Base-by-base conservation (phyloP, 2,888 invertebrate species). In the Hemithea aestivaria region DNA sequence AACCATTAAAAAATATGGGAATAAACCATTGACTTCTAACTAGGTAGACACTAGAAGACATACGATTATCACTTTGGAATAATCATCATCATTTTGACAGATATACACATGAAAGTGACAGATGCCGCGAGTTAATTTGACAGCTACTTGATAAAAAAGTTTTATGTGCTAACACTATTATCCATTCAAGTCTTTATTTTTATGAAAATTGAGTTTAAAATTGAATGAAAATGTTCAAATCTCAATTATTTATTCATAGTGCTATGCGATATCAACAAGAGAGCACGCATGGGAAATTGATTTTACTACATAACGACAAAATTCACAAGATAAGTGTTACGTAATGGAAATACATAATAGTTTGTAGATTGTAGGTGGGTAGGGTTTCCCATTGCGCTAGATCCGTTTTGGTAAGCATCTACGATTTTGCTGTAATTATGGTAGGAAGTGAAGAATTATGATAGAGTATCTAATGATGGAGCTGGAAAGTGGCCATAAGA, bases 71-170 rank as follows among this genome's bases (percentile, higher is more conserved):
- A 41, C 36, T 36, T 41, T 36, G 40, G 26, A 26, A 28, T 35
- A 36, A 44, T 36, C 34, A 28, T 30, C 22, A 48, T 48, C 39
- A 34, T 40, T 53, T 49, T 49, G 44, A 49, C 53, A 48, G 39
- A 36, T 40, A 46, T 38, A 49, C 38, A 39, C 45, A 44, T 11
- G 41, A 42, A 50, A 49, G 48, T 49, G 51, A 49, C 49, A 48
- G 40, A 42, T 35, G 21, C 33, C 33, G 23, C 23, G 23, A 35
- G 31, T 31, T 47, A 47, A 43, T 40, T 33, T 46, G 47, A 48
- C 49, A 47, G 43, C 45, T 51, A 33, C 27, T 9, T 32, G 29
- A 25, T 30, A 29, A 11, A 25, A 22, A 28, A 16, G 16, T 20
- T 21, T 23, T 27, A 4, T 29, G 34, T 26, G n/a, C 9, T 25